Conservation (phyloP, 2,113 vertebrate genomes). For the Corydoras maculifer region DNA sequence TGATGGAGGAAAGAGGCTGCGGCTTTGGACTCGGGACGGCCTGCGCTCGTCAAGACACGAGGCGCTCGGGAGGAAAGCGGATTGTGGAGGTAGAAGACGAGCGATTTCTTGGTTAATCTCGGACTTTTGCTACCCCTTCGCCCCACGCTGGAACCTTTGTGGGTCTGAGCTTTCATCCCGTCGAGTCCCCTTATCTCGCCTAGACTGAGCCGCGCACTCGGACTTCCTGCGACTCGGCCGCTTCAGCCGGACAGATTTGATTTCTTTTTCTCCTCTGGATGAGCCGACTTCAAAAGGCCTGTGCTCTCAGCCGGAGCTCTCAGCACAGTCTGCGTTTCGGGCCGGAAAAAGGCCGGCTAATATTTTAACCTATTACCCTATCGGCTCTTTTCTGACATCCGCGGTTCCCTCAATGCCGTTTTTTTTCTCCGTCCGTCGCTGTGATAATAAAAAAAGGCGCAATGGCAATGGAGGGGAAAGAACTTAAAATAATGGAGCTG, state of each 20-base stretch:
- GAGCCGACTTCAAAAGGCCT: constrained; percentile 53
- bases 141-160: constrained; percentile 20
- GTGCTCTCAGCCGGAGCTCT: constrained; percentile 35
- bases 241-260: constrained; percentile 33
- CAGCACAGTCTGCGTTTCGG: constrained; percentile 28
- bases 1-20: constrained; percentile 57
- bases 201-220: constrained; percentile 9
- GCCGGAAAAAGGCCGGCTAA: constrained; percentile 34
- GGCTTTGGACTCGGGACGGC: constrained; percentile 56
- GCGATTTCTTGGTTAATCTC: constrained; percentile 27
- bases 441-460: constrained; percentile 13
- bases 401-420: not conserved
- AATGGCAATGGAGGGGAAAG: constrained; percentile 15
- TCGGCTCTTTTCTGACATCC: not conserved
- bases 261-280: constrained; percentile 38
- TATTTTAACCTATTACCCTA: constrained; percentile 15
- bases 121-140: constrained; percentile 42
- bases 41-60: constrained; percentile 50
- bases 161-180: constrained; percentile 29
- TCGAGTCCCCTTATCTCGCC: constrained; percentile 24
- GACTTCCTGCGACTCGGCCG: constrained; percentile 9
- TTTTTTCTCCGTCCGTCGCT: not conserved
- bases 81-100: constrained; percentile 46
- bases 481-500: constrained; percentile 26
- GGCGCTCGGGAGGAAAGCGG: constrained; percentile 48